phyloP scores from a whole-genome alignment of 2,113 vertebrate genomes.

The Probosciger aterrimus region DNA sequence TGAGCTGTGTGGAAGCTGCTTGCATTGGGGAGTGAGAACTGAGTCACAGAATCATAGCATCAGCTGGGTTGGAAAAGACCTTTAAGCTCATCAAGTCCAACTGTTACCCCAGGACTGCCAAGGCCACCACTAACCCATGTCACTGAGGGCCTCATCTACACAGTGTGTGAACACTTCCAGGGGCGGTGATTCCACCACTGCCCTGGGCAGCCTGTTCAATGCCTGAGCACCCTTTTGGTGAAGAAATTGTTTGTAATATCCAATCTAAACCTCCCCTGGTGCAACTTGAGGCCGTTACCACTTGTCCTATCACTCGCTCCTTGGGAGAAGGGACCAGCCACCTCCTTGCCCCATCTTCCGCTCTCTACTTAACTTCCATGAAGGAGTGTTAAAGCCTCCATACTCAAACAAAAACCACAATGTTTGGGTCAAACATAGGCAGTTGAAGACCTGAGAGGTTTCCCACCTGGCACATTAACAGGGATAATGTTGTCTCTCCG shows the following conservation, averaged over 20 bases:
- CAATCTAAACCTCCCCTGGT: neutral
- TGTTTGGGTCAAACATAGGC: neutral
- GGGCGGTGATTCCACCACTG: neutral
- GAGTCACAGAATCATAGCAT: neutral
- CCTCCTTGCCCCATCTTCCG: neutral
- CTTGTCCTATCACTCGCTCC: neutral
- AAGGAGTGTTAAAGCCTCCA: neutral
- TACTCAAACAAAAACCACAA: rapidly evolving
- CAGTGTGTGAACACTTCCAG: neutral
- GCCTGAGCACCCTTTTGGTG: neutral
- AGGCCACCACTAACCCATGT: too few species aligned
- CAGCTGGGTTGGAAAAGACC: neutral
- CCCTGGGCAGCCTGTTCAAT: neutral
- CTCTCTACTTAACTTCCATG: neutral
- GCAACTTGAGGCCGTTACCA: neutral
- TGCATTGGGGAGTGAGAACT: rapidly evolving
- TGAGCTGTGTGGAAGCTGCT: neutral
- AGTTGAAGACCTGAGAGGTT: neutral
- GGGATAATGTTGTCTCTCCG: rapidly evolving
- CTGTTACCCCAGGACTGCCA: neutral
- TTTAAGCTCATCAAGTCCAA: neutral
- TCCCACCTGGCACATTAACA: rapidly evolving
- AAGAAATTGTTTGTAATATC: neutral
- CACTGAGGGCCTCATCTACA: neutral
- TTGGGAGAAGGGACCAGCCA: neutral